These are phyloP conservation scores for Balanococcus diminutus DNA, from an alignment of 2,888 invertebrate genomes.

Conservation along the genomic window DNA sequence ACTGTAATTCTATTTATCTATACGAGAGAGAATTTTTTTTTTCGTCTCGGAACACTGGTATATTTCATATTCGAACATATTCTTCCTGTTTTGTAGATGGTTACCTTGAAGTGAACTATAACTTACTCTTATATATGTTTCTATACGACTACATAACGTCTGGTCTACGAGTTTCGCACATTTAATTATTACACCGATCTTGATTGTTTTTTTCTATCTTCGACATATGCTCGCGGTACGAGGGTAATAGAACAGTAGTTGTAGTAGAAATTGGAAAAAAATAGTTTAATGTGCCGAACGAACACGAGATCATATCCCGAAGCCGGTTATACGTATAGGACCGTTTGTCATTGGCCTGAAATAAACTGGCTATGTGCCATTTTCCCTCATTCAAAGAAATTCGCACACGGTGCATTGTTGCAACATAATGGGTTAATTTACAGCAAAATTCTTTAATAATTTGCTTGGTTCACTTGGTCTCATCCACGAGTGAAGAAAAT, in stretches of 20 bases:
- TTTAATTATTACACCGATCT: not conserved
- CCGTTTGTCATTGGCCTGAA: not conserved
- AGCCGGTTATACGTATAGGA: not conserved
- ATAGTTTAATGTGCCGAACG: not conserved
- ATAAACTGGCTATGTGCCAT: not conserved
- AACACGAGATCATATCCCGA: not conserved
- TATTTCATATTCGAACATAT: slow-evolving; percentile 3
- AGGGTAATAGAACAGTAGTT: not conserved
- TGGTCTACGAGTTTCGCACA: not conserved
- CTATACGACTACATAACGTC: not conserved
- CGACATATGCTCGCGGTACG: not conserved
- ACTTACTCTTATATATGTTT: not conserved
- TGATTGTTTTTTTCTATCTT: not conserved
- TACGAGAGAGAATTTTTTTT: not conserved
- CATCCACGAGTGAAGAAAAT: not conserved
- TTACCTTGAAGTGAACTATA: slow-evolving; percentile 11
- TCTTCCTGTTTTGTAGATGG: slow-evolving; percentile 27
- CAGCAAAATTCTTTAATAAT: too few species aligned
- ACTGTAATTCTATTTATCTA: not conserved
- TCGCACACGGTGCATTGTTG: not conserved
- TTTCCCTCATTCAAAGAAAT: not conserved
- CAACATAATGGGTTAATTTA: too few species aligned
- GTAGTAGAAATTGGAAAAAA: not conserved
- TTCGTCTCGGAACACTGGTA: slow-evolving; percentile 14
- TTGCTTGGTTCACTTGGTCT: too few species aligned